A percentile compares a stretch with the other conserved stretches of the same genome.
These are phyloP conservation scores for Synanthedon andrenaeformis DNA, from an alignment of 2,888 invertebrate genomes.

Conservation along the genomic window DNA sequence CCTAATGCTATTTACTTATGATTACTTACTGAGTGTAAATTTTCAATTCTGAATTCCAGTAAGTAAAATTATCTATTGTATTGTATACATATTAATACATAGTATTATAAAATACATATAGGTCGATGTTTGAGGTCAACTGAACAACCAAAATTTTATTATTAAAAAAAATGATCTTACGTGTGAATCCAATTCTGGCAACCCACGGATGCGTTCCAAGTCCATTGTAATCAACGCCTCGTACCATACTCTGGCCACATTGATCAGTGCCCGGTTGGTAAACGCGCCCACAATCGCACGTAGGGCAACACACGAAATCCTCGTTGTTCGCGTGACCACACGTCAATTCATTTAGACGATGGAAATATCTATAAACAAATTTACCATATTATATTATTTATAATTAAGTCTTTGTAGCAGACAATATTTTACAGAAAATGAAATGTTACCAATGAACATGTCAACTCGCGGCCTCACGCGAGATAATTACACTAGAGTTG, in stretches of 20 bases:
- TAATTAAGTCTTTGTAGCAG: slow-evolving; percentile 1
- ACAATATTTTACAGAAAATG: slow-evolving; percentile 1
- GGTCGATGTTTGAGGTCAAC: too few species aligned
- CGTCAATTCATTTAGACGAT: slow-evolving; percentile 68
- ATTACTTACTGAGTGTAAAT: too few species aligned
- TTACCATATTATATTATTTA: too few species aligned
- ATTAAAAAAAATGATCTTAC: slow-evolving; percentile 51
- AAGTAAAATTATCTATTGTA: too few species aligned
- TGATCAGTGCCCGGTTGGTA: slow-evolving; percentile 52
- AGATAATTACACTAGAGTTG: too few species aligned
- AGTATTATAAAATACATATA: too few species aligned
- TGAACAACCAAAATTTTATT: too few species aligned
- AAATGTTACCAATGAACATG: not conserved
- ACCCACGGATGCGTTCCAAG: slow-evolving; percentile 83
- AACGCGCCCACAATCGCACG: slow-evolving; percentile 51
- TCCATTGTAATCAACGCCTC: slow-evolving; percentile 74
- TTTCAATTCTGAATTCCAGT: too few species aligned
- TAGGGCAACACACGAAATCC: slow-evolving; percentile 73
- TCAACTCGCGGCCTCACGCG: too few species aligned
- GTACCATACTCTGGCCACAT: slow-evolving; percentile 76
- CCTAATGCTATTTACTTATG: too few species aligned
- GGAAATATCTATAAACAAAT: slow-evolving; percentile 45
- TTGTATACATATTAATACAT: too few species aligned
- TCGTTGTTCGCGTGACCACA: slow-evolving; percentile 72
- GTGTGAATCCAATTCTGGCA: slow-evolving; percentile 80